Evolutionary conservation across 2,888 invertebrate species (phyloP).

Genomic region (Zaprionus bogoriensis): DNA sequence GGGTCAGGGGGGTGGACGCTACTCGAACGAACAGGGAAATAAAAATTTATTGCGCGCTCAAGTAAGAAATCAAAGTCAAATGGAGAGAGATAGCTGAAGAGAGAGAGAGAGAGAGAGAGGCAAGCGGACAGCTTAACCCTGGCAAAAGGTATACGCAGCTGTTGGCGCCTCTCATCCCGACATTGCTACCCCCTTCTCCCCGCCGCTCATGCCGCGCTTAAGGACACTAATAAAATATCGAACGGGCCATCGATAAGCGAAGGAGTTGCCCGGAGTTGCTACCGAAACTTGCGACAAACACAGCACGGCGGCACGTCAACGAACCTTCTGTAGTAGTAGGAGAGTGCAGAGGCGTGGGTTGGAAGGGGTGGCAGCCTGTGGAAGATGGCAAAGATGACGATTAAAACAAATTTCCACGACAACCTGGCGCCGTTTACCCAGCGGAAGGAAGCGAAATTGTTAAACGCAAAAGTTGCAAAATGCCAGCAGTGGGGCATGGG

Average conservation of each 20-base stretch:
- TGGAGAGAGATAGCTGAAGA: conserved; percentile 7
- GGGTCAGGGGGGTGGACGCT: background rate
- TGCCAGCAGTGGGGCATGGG: conserved; percentile 43
- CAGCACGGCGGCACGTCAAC: conserved; percentile 54
- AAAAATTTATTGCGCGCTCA: conserved; percentile 65
- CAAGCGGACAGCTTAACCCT: background rate
- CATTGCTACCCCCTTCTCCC: too few relatives aligned
- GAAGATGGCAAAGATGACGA: conserved; percentile 79
- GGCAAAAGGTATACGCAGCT: conserved; percentile 48
- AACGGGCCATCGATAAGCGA: conserved; percentile 74
- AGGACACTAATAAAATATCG: conserved; percentile 78
- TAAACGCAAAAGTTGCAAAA: conserved; percentile 79
- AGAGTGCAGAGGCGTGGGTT: background rate
- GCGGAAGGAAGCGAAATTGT: conserved; percentile 78
- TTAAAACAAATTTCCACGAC: conserved; percentile 80
- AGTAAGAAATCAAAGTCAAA: conserved; percentile 65
- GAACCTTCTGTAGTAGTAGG: conserved; percentile 52
- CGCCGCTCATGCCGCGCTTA: conserved; percentile 34
- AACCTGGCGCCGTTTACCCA: conserved; percentile 79
- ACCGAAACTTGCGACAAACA: conserved; percentile 3
- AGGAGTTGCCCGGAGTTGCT: conserved; percentile 36
- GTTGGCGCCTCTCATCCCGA: conserved; percentile 37
- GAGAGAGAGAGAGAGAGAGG: background rate
- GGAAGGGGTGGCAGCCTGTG: conserved; percentile 51
- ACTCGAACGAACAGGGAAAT: conserved; percentile 40